phyloP scores from a whole-genome alignment of 2,113 vertebrate species.

The Hyaena hyaena region DNA sequence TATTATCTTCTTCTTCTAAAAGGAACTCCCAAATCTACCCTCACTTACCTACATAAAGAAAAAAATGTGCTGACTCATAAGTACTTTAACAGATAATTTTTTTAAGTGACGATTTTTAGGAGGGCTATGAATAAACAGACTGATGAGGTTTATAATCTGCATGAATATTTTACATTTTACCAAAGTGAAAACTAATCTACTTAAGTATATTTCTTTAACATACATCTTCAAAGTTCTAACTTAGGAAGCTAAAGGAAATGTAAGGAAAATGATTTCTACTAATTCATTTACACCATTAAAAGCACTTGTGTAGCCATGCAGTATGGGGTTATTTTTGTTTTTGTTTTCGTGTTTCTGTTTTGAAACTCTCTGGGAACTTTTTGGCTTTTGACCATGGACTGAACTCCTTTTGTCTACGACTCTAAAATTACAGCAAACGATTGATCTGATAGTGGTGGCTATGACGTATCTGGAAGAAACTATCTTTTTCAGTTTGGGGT shows the following conservation, averaged over 20 bases:
- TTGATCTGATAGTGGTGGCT: background rate
- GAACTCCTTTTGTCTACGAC: background rate
- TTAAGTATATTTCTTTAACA: slow-evolving; percentile 23
- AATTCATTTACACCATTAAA: background rate
- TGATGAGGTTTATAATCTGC: slow-evolving; percentile 33
- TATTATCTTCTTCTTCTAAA: slow-evolving; percentile 61
- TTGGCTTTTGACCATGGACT: slow-evolving; percentile 12
- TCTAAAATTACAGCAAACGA: background rate
- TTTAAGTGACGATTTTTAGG: slow-evolving; percentile 18
- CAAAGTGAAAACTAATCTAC: slow-evolving; percentile 45
- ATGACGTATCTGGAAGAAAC: background rate
- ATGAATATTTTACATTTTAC: slow-evolving; percentile 44
- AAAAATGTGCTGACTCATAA: slow-evolving; percentile 43
- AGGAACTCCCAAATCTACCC: slow-evolving; percentile 48
- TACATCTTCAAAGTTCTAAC: background rate
- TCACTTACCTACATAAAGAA: slow-evolving; percentile 48
- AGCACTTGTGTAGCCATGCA: background rate
- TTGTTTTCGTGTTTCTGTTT: background rate
- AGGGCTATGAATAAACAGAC: background rate
- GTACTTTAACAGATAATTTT: slow-evolving; percentile 8
- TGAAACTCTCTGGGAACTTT: background rate
- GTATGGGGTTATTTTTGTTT: background rate
- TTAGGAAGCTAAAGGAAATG: background rate
- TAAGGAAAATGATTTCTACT: background rate
- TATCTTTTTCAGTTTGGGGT: background rate